These are phyloP conservation scores for Trichogramma pretiosum DNA, from an alignment of 1,140 invertebrate species.

Conservation along the genomic window DNA sequence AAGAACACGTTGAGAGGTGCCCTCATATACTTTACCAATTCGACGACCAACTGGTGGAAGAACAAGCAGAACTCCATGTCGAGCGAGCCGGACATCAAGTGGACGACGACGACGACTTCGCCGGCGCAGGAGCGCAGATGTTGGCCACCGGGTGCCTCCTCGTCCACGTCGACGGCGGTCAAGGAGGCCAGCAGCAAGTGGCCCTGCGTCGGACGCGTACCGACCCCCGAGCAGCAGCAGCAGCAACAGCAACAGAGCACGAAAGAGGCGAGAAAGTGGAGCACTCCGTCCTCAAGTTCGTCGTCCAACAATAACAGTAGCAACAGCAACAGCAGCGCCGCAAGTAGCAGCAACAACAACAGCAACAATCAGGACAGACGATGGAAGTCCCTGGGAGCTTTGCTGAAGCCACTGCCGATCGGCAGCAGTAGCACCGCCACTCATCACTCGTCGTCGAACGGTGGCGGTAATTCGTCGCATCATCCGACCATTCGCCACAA, in stretches of 20 bases:
- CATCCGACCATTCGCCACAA: conserved; percentile 35
- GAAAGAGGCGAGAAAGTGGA: conserved; percentile 18
- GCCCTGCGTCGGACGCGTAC: neutral
- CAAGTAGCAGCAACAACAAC: conserved; percentile 13
- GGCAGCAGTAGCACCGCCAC: neutral
- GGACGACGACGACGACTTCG: neutral
- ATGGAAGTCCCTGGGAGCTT: conserved; percentile 45
- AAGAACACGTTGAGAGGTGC: conserved; percentile 25
- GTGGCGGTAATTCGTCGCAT: too few species aligned
- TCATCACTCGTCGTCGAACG: too few species aligned
- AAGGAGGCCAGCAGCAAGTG: conserved; percentile 20
- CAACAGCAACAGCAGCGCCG: conserved; percentile 24
- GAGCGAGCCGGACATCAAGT: conserved; percentile 18
- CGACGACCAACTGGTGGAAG: conserved; percentile 20
- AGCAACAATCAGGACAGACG: conserved; percentile 32
- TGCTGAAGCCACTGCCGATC: conserved; percentile 39
- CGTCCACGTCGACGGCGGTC: conserved; percentile 43
- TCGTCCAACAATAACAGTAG: conserved; percentile 35
- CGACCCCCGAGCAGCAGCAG: neutral
- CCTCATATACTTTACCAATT: conserved; percentile 30
- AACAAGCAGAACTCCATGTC: conserved; percentile 19
- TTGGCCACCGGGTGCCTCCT: conserved; percentile 14
- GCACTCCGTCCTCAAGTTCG: conserved; percentile 24
- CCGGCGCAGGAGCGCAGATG: neutral
- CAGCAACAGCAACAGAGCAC: too few species aligned